A percentile compares a stretch with the other conserved stretches of the same genome.
Conservation (phyloP, 2,113 vertebrate genomes). For the Laticauda colubrina region DNA sequence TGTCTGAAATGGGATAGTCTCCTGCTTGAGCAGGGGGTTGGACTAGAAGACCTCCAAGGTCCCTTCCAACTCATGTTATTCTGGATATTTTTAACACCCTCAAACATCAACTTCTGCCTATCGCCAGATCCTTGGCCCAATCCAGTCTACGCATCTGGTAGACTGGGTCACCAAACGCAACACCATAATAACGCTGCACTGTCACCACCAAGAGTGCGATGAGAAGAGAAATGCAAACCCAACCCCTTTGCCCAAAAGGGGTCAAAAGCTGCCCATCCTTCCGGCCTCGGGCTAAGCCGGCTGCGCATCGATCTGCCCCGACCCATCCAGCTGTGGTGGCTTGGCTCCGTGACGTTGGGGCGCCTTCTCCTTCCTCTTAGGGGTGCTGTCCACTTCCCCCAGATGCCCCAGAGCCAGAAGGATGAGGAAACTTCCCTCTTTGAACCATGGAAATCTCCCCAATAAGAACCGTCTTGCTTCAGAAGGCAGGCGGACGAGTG, state of each 20-base stretch:
- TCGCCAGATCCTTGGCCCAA: background rate
- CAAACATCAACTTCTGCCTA: background rate
- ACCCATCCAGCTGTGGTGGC: background rate
- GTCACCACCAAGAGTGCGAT: background rate
- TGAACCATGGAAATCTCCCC: background rate
- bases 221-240: background rate
- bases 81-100: no score
- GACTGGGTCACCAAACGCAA: background rate
- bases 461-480: background rate
- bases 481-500: background rate
- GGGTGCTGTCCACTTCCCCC: background rate
- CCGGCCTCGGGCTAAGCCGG: background rate
- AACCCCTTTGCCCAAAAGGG: no score
- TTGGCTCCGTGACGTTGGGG: background rate
- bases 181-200: no score
- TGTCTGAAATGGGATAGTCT: no score
- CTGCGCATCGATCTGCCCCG: background rate
- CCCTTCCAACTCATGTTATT: no score
- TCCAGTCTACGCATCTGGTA: background rate
- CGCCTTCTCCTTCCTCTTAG: no score
- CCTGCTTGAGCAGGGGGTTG: no score
- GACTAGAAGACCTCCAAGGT: no score
- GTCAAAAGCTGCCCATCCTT: background rate
- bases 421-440: background rate
- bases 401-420: background rate